Base-by-base conservation (phyloP, 2,888 invertebrate genomes). In the Drosophila fulvimacula region DNA sequence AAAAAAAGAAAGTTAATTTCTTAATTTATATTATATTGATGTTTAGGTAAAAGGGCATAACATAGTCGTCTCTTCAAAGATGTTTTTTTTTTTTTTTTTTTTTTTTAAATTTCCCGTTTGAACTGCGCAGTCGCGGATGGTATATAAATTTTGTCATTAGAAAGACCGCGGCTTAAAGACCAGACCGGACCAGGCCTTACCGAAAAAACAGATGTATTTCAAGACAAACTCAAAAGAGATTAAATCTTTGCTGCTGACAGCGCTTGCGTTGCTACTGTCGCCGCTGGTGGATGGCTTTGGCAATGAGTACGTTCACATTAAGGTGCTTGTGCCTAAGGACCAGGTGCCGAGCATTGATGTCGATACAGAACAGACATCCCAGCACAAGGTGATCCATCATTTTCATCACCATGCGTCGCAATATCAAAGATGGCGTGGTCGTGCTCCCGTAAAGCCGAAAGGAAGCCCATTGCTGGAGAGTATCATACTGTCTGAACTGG, bases 251-350 rank as follows among this genome's bases (percentile, higher is more conserved):
- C 13, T 51, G 30, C 7, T 59, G 24, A 41, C 59, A 5, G n/a
- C 66, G 39, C 27, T 75, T 17, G 53, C 58, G 9, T 24, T 77
- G 49, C 41, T 71, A 27, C 17, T 69, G 11, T 56, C 72, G 44
- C 38, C 61, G 13, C 4, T 46, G 27, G 64, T 63, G 21, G 30
- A 39, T 17, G 78, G 74, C n/a, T 90, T 91, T 65, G 88, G 82
- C 62, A 82, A 80, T 51, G 90, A 90, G 53, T 83, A 82, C 42
- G 90, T 91, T 15, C 90, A 90, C 58, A 90, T 90, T 38, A 90
- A 90, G 64, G 82, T 90, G 38, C 86, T 89, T 60, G 77, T 90
- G 62, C 86, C 90, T 17, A 79, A 79, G 56, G 81, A 85, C 44
- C 78, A 82, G 38, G 71, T 70, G 13, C 66, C 82, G 3, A 68